Conservation (phyloP, 2,888 invertebrate genomes). For the Dasysyrphus tricinctus region DNA sequence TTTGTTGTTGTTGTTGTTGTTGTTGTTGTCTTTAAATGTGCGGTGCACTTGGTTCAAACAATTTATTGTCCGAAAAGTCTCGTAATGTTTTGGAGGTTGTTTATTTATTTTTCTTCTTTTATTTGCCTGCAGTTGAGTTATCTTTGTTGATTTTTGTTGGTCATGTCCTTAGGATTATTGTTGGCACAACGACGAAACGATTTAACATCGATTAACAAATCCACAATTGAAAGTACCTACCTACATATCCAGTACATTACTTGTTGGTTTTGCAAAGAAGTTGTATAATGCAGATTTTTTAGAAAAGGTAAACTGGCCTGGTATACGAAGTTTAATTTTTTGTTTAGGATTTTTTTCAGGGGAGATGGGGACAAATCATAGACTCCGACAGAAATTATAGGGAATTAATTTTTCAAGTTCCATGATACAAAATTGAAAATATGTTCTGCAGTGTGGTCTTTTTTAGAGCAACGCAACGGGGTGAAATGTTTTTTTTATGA, state of each 20-base stretch:
- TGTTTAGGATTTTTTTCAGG: too few relatives aligned
- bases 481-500: too few relatives aligned
- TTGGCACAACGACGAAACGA: slow-evolving; percentile 36
- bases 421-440: too few relatives aligned
- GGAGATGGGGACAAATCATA: too few relatives aligned
- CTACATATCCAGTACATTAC: slow-evolving; percentile 26
- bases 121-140: slow-evolving; percentile 40
- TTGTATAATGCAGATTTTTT: too few relatives aligned
- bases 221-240: slow-evolving; percentile 28
- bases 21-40: background rate
- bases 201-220: slow-evolving; percentile 69
- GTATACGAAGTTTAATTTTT: too few relatives aligned
- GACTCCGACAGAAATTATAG: too few relatives aligned
- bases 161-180: slow-evolving; percentile 64
- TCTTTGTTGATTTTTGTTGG: slow-evolving; percentile 38
- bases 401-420: too few relatives aligned
- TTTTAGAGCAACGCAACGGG: too few relatives aligned
- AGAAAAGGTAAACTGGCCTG: too few relatives aligned
- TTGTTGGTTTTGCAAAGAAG: slow-evolving; percentile 19
- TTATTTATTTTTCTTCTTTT: background rate
- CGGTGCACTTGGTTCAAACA: slow-evolving; percentile 70
- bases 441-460: too few relatives aligned
- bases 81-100: slow-evolving; percentile 58
- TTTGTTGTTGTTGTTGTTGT: background rate
- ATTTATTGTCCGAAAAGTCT: slow-evolving; percentile 69